These are phyloP conservation scores for Bombus soroeensis DNA, from an alignment of 1,140 invertebrate genomes.

Conservation along the genomic window DNA sequence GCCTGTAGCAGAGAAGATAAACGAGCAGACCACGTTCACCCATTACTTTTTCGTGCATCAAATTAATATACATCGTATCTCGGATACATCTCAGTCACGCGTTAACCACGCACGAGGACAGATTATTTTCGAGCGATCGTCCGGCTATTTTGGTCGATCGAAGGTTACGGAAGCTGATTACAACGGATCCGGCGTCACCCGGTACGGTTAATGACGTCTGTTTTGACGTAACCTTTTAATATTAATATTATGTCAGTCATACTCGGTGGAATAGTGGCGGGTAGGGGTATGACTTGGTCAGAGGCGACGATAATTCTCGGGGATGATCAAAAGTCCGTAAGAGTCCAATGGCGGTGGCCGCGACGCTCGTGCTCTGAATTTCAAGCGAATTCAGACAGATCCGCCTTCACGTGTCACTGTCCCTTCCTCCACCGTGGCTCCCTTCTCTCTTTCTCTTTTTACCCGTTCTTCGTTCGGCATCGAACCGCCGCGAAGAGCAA, in stretches of 20 bases:
- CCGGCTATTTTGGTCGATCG: constrained; percentile 6
- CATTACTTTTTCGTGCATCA: background rate
- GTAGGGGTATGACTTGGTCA: constrained; percentile 57
- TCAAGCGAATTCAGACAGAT: constrained; percentile 56
- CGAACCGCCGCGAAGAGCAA: constrained; percentile 27
- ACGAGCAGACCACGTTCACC: background rate
- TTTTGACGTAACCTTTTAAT: constrained; percentile 65
- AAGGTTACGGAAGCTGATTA: constrained; percentile 16
- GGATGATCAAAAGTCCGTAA: constrained; percentile 73
- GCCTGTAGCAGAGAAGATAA: no score
- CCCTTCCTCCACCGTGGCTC: constrained; percentile 2
- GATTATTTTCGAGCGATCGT: constrained; percentile 20
- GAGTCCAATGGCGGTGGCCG: constrained; percentile 65
- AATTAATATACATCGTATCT: background rate
- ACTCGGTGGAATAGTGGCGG: constrained; percentile 6
- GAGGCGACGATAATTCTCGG: constrained; percentile 72
- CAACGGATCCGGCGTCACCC: background rate
- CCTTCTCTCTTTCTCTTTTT: constrained; percentile 1
- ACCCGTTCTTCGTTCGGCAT: background rate
- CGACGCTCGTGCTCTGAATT: constrained; percentile 64
- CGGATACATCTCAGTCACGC: background rate
- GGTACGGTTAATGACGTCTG: constrained; percentile 42
- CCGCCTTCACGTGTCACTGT: constrained; percentile 57
- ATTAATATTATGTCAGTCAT: constrained; percentile 71
- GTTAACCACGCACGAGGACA: background rate